These are phyloP conservation scores for Nipponacmea schrenckii DNA, from an alignment of 2,888 invertebrate genomes.

Conservation along the genomic window DNA sequence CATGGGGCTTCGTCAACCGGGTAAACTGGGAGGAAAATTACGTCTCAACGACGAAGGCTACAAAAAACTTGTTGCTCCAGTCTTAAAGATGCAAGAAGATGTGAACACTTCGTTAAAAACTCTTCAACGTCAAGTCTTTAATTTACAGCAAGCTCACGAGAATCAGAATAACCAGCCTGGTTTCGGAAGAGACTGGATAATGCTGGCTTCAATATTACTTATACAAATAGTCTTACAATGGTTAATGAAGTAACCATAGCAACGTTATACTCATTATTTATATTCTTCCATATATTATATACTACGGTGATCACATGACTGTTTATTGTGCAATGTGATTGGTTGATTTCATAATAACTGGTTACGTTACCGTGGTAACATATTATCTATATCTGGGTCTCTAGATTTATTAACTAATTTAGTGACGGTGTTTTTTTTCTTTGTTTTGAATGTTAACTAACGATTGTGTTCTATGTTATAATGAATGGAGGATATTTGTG, in stretches of 20 bases:
- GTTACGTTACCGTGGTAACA: too few relatives aligned
- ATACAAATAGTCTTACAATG: slow-evolving; percentile 53
- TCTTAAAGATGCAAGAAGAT: slow-evolving; percentile 46
- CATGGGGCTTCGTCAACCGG: background rate
- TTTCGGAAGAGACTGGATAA: slow-evolving; percentile 38
- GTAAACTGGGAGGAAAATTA: slow-evolving; percentile 4
- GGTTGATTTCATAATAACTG: slow-evolving; percentile 13
- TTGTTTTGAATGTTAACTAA: too few relatives aligned
- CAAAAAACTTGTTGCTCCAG: slow-evolving; percentile 15
- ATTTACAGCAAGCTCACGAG: slow-evolving; percentile 30
- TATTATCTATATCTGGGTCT: too few relatives aligned
- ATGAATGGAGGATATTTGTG: too few relatives aligned
- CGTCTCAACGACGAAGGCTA: slow-evolving; percentile 12
- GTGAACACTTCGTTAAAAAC: slow-evolving; percentile 40
- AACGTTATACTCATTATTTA: too few relatives aligned
- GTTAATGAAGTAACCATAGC: slow-evolving; percentile 36
- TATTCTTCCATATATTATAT: too few relatives aligned
- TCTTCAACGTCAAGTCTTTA: slow-evolving; percentile 41
- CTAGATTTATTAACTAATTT: too few relatives aligned
- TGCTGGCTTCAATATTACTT: slow-evolving; percentile 43
- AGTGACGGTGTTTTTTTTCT: too few relatives aligned
- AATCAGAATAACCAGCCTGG: background rate
- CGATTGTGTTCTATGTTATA: too few relatives aligned
- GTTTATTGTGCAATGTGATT: slow-evolving; percentile 22
- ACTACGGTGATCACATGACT: slow-evolving; percentile 24